A percentile compares a stretch with the other conserved stretches of the same genome.
Conservation (phyloP, 2,888 invertebrate species). For the Syritta pipiens region DNA sequence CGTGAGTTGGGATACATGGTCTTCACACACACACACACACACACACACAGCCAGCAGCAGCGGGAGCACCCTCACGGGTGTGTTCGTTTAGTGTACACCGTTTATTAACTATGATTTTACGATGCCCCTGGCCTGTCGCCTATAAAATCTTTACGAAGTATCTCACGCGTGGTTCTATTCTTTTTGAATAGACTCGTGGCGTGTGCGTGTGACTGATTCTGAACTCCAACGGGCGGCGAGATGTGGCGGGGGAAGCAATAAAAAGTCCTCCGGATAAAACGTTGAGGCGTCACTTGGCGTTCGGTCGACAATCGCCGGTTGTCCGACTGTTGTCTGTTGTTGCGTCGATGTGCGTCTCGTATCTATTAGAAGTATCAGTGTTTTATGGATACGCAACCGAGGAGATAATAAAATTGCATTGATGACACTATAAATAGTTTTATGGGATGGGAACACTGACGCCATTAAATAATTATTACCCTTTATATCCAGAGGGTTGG, state of each 20-base stretch:
- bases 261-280: slow-evolving; percentile 18
- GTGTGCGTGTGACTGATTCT: too few relatives aligned
- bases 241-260: slow-evolving; percentile 37
- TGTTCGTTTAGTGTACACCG: slow-evolving; percentile 6
- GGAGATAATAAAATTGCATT: slow-evolving; percentile 58
- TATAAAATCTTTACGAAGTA: slow-evolving; percentile 42
- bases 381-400: slow-evolving; percentile 50
- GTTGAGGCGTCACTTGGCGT: slow-evolving; percentile 40
- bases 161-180: neutral
- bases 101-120: slow-evolving; percentile 66
- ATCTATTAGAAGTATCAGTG: too few relatives aligned
- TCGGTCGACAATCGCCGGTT: slow-evolving; percentile 18
- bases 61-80: neutral
- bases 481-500: too few relatives aligned
- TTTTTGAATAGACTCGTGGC: slow-evolving; percentile 18
- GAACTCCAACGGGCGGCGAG: neutral
- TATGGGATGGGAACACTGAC: slow-evolving; percentile 43
- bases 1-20: neutral
- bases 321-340: slow-evolving; percentile 19
- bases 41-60: neutral
- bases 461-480: slow-evolving; percentile 55
- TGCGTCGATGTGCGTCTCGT: slow-evolving; percentile 27
- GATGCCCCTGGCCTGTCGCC: slow-evolving; percentile 27
- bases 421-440: slow-evolving; percentile 66
- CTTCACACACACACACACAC: neutral